Evolutionary conservation across 2,113 vertebrate species (phyloP), one percentile per base, ranked within the genome.

Genomic region (Phylloscopus trochilus): DNA sequence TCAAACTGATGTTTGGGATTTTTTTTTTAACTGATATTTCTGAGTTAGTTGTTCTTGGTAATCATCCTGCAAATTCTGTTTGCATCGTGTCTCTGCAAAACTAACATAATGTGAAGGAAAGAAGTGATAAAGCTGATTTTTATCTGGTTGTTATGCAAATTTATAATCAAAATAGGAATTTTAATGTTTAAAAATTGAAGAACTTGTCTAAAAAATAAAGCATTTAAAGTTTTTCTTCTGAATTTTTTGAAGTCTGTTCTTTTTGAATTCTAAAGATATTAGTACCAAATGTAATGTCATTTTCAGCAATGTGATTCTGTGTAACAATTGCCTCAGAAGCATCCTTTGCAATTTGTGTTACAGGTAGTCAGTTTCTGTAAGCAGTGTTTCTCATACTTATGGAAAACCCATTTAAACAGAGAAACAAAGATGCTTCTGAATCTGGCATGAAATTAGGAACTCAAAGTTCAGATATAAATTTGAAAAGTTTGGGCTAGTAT

Each of bases 121-220:
- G 30, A 83, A 62, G 44, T 1, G 6, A 35, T 33, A 94, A 92
- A 95, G 35, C 8, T 7, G 43, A 53, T 95, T 46, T 63, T 63
- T 83, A 63, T n/a, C 66, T 16, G 51, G 10, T 5, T 5, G 72
- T 87, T 93, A 82, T 94, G 79, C 35, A 58, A 81, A 70, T 94
- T 95, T 88, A 13, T 15, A 92, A 81, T 93, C 56, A 59, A 76
- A 95, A 93, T 37, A 87, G 13, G 52, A 93, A 52, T 90, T 62
- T 90, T 89, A 37, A 43, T 96, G 35, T 92, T 97, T 96, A 96
- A 97, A 95, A 69, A 91, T 97, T 96, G 95, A 97, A 93, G 10
- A 77, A 41, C n/a, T 90, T 82, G 20, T 92, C 97, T 95, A 97
- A 97, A 97, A 97, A 95, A 91, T 94, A 90, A 87, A 96, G 46